Conservation (phyloP, 2,113 vertebrate genomes). For the mouse (Mus musculus) region GRCm39 chr11:104424501-104425000, state of each 20-base stretch:
- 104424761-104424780: not conserved
- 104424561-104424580: constrained; percentile 20
- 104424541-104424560: constrained; percentile 19
- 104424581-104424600: not conserved
- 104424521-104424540: too few species aligned
- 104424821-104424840: constrained; percentile 10
- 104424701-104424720: not conserved
- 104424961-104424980: constrained; percentile 16
- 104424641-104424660: not conserved
- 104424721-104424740: not conserved
- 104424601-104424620: constrained; percentile 20
- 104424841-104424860: constrained; percentile 7
- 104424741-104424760: not conserved
- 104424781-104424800: not conserved
- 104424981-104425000: not conserved
- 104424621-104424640: constrained; percentile 27
- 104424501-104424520: too few species aligned
- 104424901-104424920: not conserved
- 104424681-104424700: not conserved
- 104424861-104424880: constrained; percentile 5
- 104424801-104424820: too few species aligned
- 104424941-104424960: constrained; percentile 23
- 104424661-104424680: not conserved
- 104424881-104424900: constrained; percentile 12
- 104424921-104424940: constrained; percentile 12